Evolutionary conservation across 2,888 invertebrate genomes (phyloP), one percentile per base, ranked within the genome.

Genomic region (Eupithecia insigniata): DNA sequence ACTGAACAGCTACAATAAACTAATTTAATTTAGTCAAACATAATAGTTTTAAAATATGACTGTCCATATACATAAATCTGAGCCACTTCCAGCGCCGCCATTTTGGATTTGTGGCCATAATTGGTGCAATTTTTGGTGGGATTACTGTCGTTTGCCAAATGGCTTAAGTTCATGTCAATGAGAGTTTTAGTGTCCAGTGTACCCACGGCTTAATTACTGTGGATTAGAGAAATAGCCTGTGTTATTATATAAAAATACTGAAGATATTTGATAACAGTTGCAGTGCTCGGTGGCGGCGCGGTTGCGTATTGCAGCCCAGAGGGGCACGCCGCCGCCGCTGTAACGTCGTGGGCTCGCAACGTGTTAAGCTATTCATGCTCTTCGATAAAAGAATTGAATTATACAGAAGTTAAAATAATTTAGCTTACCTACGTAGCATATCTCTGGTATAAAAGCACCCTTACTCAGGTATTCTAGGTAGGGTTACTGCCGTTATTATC

Each of bases 101-200:
- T 70, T 73, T 72, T 58, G 67, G 67, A 66, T 72, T 76, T 76
- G 73, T 80, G 77, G 71, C 76, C 55, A 79, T 83, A 84, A 84
- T 84, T 82, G 84, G 77, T 67, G 71, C 77, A 82, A 82, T 85
- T 85, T 85, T 84, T 85, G 83, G 80, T 71, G 65, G 69, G 78
- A 79, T 80, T 76, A 80, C 77, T 79, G 81, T 82, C 83, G 83
- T 84, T 84, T 81, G 81, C 81, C 82, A 84, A 84, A 85, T 85
- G 75, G 83, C 83, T 83, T 79, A 82, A 83, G 83, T 86, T 85
- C 76, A 75, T 79, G 79, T 73, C 77, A 82, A 83, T 79, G 79
- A 78, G 79, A 82, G 80, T 82, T 83, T 81, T 78, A 80, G 78
- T 78, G 82, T 78, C 80, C 80, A 74, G 69, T 77, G 79, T 71